Evolutionary conservation across 2,113 vertebrate species (phyloP), one percentile per base, ranked within the genome.

Genomic region (Lycaon pictus): DNA sequence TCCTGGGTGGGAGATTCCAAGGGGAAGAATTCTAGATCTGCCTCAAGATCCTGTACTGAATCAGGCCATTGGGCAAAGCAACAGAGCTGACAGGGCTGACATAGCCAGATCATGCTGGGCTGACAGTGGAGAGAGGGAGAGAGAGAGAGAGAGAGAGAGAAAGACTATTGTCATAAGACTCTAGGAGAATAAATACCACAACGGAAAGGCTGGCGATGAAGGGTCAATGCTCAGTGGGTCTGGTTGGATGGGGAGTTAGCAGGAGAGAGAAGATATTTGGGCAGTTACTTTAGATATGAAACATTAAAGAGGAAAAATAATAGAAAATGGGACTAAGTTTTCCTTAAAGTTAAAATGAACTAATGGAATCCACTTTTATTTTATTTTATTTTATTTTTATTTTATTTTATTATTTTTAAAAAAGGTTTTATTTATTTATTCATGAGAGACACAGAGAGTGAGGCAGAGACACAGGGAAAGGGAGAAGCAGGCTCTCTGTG

Each of bases 1-100:
- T 92, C 12, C 27, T 16, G 10, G 23, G 7, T 96, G 53, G 37
- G 13, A 62, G 29, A 97, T 62, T 95, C 60, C 94, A 72, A 13
- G 16, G 7, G 56, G 35, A n/a, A 84, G 51, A 95, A 69, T 51
- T 71, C 88, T 69, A 55, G 63, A 16, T 83, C 6, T 74, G 22
- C 60, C 65, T 90, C 12, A 55, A 60, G 65, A 69, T 63, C 17
- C 63, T 83, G 37, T 27, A 43, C 43, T 12, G 2, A 77, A 56
- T 94, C 55, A 74, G 82, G 56, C n/a, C 85, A 43, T 0, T 37
- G 19, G 72, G 35, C 55, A 84, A 12, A n/a, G 29, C 1, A 4
- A 55, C 6, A 71, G 25, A 22, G 25, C 20, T 3, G 2, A 86
- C 11, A 51, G 25, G 27, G 7, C 20, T 3, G 2, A 86, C 11